phyloP scores from a whole-genome alignment of 2,113 vertebrate genomes.

The Felis catus region DNA sequence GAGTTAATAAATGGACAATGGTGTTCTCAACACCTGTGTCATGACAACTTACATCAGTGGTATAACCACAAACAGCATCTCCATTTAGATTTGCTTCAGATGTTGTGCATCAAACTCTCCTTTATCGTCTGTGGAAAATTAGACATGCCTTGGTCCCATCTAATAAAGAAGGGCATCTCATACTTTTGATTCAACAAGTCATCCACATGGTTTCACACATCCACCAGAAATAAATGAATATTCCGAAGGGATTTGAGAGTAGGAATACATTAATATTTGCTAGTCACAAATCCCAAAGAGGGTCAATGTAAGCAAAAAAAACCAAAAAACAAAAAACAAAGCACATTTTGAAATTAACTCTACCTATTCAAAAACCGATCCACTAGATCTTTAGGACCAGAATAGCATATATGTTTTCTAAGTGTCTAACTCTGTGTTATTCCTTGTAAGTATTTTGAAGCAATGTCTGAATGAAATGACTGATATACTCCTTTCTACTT shows the following conservation, averaged over 20 bases:
- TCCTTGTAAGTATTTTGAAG: background rate
- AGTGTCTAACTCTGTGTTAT: background rate
- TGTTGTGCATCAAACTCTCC: background rate
- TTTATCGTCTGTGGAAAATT: background rate
- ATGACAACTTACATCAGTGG: background rate
- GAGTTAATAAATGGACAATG: background rate
- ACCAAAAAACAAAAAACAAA: background rate
- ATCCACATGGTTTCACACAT: background rate
- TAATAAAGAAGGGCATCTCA: background rate
- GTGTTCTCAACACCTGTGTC: background rate
- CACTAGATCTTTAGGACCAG: background rate
- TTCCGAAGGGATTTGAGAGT: background rate
- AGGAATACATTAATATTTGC: background rate
- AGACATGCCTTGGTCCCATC: background rate
- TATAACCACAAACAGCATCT: background rate
- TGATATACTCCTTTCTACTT: background rate
- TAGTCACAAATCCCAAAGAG: background rate
- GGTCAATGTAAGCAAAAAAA: background rate
- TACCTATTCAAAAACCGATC: background rate
- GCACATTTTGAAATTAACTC: background rate
- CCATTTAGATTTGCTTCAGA: background rate
- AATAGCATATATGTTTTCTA: background rate
- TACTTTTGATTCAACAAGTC: background rate
- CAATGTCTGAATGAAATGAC: background rate
- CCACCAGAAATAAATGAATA: background rate